phyloP scores from a whole-genome alignment of 2,797 vertebrate genomes.

The Chelon auratus region DNA sequence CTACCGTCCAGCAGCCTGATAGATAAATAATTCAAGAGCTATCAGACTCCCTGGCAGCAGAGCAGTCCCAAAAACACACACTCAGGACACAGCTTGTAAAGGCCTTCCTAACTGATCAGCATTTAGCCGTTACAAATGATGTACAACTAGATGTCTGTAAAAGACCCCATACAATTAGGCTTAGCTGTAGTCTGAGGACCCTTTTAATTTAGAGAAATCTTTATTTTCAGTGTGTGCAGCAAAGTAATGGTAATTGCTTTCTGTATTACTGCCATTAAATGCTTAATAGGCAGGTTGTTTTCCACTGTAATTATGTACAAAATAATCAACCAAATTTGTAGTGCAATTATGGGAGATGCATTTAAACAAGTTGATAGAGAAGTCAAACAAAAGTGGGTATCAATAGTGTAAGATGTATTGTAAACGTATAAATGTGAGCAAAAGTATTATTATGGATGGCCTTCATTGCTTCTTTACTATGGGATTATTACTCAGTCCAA shows the following conservation, averaged over 20 bases:
- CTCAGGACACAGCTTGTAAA: conserved; percentile 70
- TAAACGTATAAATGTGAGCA: neutral
- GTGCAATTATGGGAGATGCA: conserved; percentile 82
- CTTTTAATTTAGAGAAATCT: conserved; percentile 79
- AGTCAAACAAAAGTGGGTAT: conserved; percentile 12
- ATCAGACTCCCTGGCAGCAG: conserved; percentile 81
- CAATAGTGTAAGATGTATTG: conserved; percentile 24
- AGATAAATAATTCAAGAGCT: conserved; percentile 85
- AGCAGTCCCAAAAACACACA: conserved; percentile 74
- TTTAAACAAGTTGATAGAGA: conserved; percentile 64
- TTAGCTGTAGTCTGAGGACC: conserved; percentile 67
- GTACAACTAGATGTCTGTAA: conserved; percentile 71
- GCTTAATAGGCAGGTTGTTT: conserved; percentile 84
- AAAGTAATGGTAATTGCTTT: conserved; percentile 86
- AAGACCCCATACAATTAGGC: conserved; percentile 75
- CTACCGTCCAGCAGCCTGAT: conserved; percentile 78
- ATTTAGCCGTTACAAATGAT: conserved; percentile 77
- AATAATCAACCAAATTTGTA: conserved; percentile 82
- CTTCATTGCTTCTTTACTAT: conserved; percentile 9
- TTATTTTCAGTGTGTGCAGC: conserved; percentile 80
- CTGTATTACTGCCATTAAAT: conserved; percentile 84
- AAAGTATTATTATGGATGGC: neutral
- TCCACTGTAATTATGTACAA: conserved; percentile 85
- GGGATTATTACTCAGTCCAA: conserved; percentile 33
- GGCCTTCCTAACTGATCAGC: conserved; percentile 72